Base-by-base conservation (phyloP, 2,888 invertebrate genomes). In the Scaptomyza flava region DNA sequence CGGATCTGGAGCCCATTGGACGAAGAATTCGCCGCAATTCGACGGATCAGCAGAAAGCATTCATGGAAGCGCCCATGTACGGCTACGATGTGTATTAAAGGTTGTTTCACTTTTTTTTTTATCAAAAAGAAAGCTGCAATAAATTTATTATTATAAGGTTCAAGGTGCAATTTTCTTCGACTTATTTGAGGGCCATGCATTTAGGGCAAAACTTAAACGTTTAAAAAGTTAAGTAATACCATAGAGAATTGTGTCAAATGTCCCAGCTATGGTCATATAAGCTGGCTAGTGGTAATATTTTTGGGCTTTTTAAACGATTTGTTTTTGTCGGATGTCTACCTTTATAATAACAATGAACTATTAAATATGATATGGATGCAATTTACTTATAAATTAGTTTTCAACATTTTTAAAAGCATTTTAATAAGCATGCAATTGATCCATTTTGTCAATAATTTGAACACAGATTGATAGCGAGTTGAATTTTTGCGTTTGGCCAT, bases 1-100 rank as follows among this genome's bases (percentile, higher is more conserved):
- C 94, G 20, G 98, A 99, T 91, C 93, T 98, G 79, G 99, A 99
- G 90, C 99, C 99, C 0, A 94, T 98, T 51, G 98, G 98, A 0
- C 93, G 96, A 76, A 92, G 96, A 70, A 93, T 96, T 70, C 93
- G 95, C 74, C 93, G 96, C 64, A 96, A 96, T 89, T 96, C 96
- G 0, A 92, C 93, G 0, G 97, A 98, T 86, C 95, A 96, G 93
- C 91, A 94, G 4, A 94, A 94, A 89, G 96, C 96, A 0, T 96
- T 95, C 87, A 93, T 93, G 79, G 97, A 98, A 91, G 95, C 95
- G 0, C 93, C 94, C 59, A 94, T 95, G 89, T 96, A 96, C 91
- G 97, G 97, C 4, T 98, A 97, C 91, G 94, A 94, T 90, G 90
- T 91, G 27, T 91, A 90, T 64, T 87, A 90, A 12, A 17, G n/a